A percentile compares a stretch with the other conserved stretches of the same genome.
Evolutionary conservation across 2,797 vertebrate genomes (phyloP).

Genomic region (Triplophysa bombifrons): DNA sequence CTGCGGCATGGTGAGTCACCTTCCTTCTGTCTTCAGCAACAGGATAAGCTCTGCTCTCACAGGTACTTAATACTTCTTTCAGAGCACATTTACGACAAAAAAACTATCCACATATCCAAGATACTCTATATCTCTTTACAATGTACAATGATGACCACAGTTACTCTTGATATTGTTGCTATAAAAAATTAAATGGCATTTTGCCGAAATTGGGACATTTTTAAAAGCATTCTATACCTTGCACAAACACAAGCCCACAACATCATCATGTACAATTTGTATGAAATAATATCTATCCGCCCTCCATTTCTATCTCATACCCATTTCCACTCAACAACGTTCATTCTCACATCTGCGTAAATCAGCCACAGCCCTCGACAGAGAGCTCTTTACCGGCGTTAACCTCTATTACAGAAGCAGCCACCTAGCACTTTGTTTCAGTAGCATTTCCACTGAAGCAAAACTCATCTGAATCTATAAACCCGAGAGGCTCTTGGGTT

Average conservation of each 20-base stretch:
- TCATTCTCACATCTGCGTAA: conserved; percentile 28
- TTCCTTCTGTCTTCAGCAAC: conserved; percentile 48
- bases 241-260: conserved; percentile 1
- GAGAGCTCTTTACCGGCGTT: conserved; percentile 55
- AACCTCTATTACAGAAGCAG: conserved; percentile 56
- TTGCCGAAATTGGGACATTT: neutral
- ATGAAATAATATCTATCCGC: conserved; percentile 50
- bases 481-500: conserved; percentile 66
- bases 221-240: neutral
- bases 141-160: neutral
- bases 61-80: neutral
- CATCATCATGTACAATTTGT: conserved; percentile 37
- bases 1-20: conserved; percentile 56
- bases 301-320: conserved; percentile 15
- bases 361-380: conserved; percentile 32
- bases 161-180: neutral
- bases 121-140: neutral
- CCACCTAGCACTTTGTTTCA: conserved; percentile 53
- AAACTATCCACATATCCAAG: neutral
- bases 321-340: conserved; percentile 17
- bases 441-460: conserved; percentile 47
- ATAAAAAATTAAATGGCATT: neutral
- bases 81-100: neutral
- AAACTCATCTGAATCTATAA: conserved; percentile 57
- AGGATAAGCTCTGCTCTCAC: conserved; percentile 21